A percentile compares a stretch with the other conserved stretches of the same genome.
Evolutionary conservation across 2,888 invertebrate species (phyloP).

Genomic region (Laothoe populi): DNA sequence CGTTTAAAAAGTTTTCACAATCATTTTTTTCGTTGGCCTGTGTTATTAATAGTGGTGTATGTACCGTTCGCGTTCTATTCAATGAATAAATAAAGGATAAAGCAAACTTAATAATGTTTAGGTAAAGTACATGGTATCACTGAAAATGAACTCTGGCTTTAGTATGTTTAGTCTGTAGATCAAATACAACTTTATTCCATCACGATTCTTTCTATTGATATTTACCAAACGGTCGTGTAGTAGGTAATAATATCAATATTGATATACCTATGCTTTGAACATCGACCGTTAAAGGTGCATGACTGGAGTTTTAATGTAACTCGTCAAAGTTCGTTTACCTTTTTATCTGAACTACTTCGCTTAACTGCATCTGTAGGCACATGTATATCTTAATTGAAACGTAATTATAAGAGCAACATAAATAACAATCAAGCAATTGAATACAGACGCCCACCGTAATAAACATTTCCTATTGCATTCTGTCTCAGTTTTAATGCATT

Average conservation of each 20-base stretch:
- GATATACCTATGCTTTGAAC: background rate
- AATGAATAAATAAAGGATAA: too few relatives aligned
- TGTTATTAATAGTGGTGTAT: too few relatives aligned
- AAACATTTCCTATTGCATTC: constrained; percentile 15
- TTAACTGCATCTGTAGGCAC: constrained; percentile 24
- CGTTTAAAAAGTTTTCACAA: too few relatives aligned
- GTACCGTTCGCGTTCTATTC: too few relatives aligned
- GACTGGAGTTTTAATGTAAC: constrained; percentile 20
- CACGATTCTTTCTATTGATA: background rate
- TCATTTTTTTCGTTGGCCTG: too few relatives aligned
- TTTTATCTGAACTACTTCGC: constrained; percentile 26
- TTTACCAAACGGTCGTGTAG: background rate
- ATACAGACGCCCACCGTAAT: constrained; percentile 48
- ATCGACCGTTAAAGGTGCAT: constrained; percentile 2
- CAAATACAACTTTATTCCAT: constrained; percentile 7
- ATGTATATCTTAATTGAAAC: constrained; percentile 60
- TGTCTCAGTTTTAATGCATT: constrained; percentile 9
- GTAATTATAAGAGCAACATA: constrained; percentile 66
- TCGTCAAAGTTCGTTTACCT: constrained; percentile 20
- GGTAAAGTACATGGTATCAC: too few relatives aligned
- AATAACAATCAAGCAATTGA: constrained; percentile 73
- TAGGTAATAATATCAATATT: constrained; percentile 1
- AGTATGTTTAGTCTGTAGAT: background rate
- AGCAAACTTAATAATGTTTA: too few relatives aligned
- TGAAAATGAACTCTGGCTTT: too few relatives aligned